Conservation (phyloP, 2,888 invertebrate species). For the Hydraecia micacea region DNA sequence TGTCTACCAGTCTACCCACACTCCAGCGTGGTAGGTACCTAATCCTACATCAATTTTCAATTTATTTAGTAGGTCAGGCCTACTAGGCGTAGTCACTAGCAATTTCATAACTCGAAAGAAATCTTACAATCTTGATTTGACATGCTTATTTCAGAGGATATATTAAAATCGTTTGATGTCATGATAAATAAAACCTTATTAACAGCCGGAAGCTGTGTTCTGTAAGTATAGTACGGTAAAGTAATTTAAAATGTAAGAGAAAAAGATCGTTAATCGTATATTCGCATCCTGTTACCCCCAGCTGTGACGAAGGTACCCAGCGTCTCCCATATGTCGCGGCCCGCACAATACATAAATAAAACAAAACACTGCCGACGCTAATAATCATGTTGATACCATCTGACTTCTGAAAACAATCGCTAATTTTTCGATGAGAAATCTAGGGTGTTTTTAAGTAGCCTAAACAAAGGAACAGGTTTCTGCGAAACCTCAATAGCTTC, state of each 20-base stretch:
- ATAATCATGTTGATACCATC: conserved; percentile 35
- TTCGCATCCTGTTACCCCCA: conserved; percentile 66
- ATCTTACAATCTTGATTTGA: conserved; percentile 2
- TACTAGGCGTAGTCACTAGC: conserved; percentile 3
- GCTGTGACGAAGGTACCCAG: conserved; percentile 54
- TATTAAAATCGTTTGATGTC: neutral
- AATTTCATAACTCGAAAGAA: conserved; percentile 10
- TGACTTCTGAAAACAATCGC: conserved; percentile 21
- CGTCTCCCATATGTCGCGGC: conserved; percentile 62
- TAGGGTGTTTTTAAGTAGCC: conserved; percentile 6
- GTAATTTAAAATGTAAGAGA: conserved; percentile 48
- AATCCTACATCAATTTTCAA: conserved; percentile 40
- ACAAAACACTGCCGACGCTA: conserved; percentile 35
- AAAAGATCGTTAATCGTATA: conserved; percentile 55
- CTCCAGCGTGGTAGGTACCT: conserved; percentile 6
- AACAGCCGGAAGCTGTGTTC: conserved; percentile 44
- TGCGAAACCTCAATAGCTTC: conserved; percentile 13
- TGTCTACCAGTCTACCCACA: conserved; percentile 41
- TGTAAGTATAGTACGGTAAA: conserved; percentile 33
- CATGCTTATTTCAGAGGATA: neutral
- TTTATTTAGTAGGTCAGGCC: conserved; percentile 41
- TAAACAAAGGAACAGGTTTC: conserved; percentile 36
- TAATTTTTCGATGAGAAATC: conserved; percentile 23
- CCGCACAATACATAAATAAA: conserved; percentile 35
- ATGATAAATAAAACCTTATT: conserved; percentile 23